These are phyloP conservation scores for Stomatorhinus ivindoensis DNA, from an alignment of 2,113 vertebrate genomes.

Conservation along the genomic window DNA sequence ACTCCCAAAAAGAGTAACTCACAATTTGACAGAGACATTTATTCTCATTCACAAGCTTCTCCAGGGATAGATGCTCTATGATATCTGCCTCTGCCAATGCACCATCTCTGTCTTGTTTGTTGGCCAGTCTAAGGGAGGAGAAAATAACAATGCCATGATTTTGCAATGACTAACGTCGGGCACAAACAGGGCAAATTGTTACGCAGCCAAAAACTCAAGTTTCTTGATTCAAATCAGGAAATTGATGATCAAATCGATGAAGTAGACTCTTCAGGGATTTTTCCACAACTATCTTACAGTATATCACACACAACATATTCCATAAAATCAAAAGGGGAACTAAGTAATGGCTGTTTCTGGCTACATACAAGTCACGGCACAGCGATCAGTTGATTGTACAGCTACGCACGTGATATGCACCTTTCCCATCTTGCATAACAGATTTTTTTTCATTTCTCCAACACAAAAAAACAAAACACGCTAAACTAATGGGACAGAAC, in stretches of 20 bases:
- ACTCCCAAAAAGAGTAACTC: conserved; percentile 52
- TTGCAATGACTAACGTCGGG: background rate
- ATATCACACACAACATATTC: background rate
- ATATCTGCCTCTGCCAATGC: conserved; percentile 87
- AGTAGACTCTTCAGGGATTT: background rate
- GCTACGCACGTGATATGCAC: background rate
- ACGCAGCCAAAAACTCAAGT: background rate
- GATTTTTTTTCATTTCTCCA: background rate
- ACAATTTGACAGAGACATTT: conserved; percentile 94
- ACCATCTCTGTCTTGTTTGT: conserved; percentile 90
- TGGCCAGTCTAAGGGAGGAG: conserved; percentile 70
- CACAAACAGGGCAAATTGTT: conserved; percentile 23
- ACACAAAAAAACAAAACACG: background rate
- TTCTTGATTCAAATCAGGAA: background rate
- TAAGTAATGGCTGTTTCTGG: background rate
- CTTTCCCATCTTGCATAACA: background rate
- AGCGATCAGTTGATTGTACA: background rate
- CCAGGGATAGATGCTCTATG: conserved; percentile 84
- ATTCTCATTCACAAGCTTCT: conserved; percentile 87
- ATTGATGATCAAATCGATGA: background rate
- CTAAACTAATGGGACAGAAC: background rate
- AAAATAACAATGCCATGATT: conserved; percentile 15
- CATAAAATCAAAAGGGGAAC: background rate
- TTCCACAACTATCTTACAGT: background rate
- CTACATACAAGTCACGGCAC: background rate